phyloP scores from a whole-genome alignment of 2,113 vertebrate genomes.

The Dunckerocampus dactyliophorus region DNA sequence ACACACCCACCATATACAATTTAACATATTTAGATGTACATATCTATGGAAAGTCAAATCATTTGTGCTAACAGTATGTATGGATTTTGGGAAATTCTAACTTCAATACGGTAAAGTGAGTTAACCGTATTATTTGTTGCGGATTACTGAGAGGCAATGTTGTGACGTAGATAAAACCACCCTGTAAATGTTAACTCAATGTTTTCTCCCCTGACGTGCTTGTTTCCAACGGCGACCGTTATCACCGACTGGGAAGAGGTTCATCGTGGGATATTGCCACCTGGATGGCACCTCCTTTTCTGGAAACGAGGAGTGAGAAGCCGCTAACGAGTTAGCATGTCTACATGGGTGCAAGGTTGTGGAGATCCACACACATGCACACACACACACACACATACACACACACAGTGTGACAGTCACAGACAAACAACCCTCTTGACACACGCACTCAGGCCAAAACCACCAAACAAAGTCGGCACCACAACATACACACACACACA shows the following conservation, averaged over 20 bases:
- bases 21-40: too few species aligned
- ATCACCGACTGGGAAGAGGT: slow-evolving; percentile 46
- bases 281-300: slow-evolving; percentile 59
- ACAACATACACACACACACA: slow-evolving; percentile 12
- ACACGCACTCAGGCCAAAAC: slow-evolving; percentile 9
- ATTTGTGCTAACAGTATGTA: too few species aligned
- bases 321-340: slow-evolving; percentile 66
- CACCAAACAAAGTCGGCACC: slow-evolving; percentile 1
- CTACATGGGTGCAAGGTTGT: slow-evolving; percentile 58
- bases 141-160: slow-evolving; percentile 2
- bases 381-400: slow-evolving; percentile 4
- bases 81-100: too few species aligned
- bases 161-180: background rate
- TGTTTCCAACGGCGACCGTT: slow-evolving; percentile 43
- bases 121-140: background rate
- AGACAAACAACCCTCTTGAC: slow-evolving; percentile 12
- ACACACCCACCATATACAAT: too few species aligned
- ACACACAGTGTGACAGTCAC: background rate
- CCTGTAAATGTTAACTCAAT: slow-evolving; percentile 11
- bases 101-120: too few species aligned
- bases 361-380: slow-evolving; percentile 22
- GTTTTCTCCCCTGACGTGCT: slow-evolving; percentile 23
- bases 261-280: slow-evolving; percentile 59
- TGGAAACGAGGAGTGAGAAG: slow-evolving; percentile 62
- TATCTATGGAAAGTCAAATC: too few species aligned